Evolutionary conservation across 1,140 invertebrate species (phyloP).

Genomic region (Coptotermes formosanus): DNA sequence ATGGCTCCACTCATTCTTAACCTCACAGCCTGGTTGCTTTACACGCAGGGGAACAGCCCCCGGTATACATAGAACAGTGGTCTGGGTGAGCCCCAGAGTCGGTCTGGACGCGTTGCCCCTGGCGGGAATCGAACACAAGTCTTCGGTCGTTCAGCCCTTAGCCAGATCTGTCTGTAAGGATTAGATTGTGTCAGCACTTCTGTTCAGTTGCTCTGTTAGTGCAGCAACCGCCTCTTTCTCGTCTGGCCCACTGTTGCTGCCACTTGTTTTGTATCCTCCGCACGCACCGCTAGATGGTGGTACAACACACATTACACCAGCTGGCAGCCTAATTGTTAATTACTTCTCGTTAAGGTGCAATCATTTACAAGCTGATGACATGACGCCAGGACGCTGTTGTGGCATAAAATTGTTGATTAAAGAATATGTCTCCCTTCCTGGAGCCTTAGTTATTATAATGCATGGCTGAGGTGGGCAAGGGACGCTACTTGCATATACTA

Average conservation of each 20-base stretch:
- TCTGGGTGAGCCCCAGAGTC: too few species aligned
- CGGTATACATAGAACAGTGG: too few species aligned
- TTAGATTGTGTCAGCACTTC: too few species aligned
- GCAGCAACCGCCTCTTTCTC: neutral
- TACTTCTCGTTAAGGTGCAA: conserved; percentile 5
- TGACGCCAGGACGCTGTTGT: neutral
- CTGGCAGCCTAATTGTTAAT: neutral
- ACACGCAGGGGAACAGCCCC: too few species aligned
- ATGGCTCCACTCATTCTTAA: too few species aligned
- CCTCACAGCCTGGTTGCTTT: too few species aligned
- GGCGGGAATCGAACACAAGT: too few species aligned
- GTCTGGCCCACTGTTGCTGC: neutral
- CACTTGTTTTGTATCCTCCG: neutral
- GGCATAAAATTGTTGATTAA: conserved; percentile 19
- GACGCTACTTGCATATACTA: neutral
- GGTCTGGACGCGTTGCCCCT: too few species aligned
- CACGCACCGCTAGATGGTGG: neutral
- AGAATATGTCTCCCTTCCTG: neutral
- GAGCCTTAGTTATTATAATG: neutral
- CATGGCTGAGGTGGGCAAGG: neutral
- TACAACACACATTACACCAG: neutral
- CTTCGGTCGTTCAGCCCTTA: too few species aligned
- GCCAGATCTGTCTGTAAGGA: too few species aligned
- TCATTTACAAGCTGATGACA: conserved; percentile 16
- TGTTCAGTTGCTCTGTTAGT: too few species aligned